Conservation (phyloP, 2,888 invertebrate species). For the Metalampra italica region DNA sequence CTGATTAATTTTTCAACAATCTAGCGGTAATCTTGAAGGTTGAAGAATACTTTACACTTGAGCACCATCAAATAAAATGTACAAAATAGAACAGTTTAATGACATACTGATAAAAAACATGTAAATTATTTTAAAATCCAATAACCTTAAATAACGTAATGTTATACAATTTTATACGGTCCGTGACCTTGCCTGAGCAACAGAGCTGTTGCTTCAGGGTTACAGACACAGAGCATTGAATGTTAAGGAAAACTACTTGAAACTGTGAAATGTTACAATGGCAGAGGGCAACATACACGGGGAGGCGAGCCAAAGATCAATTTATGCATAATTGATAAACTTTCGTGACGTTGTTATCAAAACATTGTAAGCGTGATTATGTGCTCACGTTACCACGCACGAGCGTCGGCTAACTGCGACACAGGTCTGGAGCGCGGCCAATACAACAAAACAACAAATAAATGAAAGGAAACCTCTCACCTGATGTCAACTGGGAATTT, state of each 20-base stretch:
- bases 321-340: background rate
- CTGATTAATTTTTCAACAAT: too few species aligned
- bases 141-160: background rate
- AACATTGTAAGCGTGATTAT: slow-evolving; percentile 3
- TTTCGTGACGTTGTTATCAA: slow-evolving; percentile 1
- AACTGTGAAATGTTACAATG: background rate
- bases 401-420: slow-evolving; percentile 37
- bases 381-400: slow-evolving; percentile 28
- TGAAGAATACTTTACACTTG: too few species aligned
- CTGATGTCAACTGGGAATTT: slow-evolving; percentile 66
- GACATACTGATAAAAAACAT: background rate
- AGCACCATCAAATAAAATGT: too few species aligned
- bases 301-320: background rate
- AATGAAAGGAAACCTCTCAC: slow-evolving; percentile 46
- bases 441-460: slow-evolving; percentile 42
- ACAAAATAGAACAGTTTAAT: too few species aligned
- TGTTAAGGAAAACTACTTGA: background rate
- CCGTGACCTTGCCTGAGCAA: slow-evolving; percentile 25
- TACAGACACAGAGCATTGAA: background rate
- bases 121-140: background rate
- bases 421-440: slow-evolving; percentile 57
- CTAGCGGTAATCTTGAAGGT: too few species aligned
- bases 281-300: background rate
- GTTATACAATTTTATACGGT: slow-evolving; percentile 22
- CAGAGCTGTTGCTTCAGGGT: background rate